Conservation (phyloP, 1,140 invertebrate genomes). For the Halesus radiatus region DNA sequence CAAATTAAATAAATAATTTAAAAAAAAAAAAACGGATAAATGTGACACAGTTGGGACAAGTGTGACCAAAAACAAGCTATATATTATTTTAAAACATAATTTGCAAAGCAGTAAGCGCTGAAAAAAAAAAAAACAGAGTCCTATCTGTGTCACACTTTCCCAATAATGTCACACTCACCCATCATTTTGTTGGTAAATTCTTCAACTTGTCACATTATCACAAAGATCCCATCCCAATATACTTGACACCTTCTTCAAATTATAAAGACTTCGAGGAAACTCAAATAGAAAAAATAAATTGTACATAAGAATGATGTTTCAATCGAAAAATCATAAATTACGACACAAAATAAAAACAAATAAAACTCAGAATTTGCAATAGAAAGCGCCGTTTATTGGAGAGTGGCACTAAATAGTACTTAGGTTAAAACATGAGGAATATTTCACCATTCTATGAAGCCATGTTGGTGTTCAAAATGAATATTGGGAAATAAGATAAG, state of each 20-base stretch:
- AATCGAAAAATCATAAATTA: no score
- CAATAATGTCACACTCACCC: constrained; percentile 55
- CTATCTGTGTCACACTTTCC: constrained; percentile 57
- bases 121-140: constrained; percentile 18
- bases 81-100: no score
- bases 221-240: not conserved
- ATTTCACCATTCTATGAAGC: no score
- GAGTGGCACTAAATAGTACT: not conserved
- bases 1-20: constrained; percentile 2
- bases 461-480: no score
- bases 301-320: not conserved
- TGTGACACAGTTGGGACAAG: constrained; percentile 58
- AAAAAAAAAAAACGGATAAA: constrained; percentile 43
- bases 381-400: constrained; percentile 12
- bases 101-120: no score
- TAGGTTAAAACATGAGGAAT: not conserved
- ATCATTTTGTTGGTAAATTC: not conserved
- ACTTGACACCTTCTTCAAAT: constrained; percentile 1
- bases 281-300: constrained; percentile 17
- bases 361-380: constrained; percentile 1
- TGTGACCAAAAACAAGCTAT: constrained; percentile 41
- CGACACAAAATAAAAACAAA: not conserved
- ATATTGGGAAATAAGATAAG: no score
- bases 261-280: not conserved
- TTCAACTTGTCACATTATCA: constrained; percentile 20